phyloP scores from a whole-genome alignment of 1,140 invertebrate genomes.

The Drosophila saltans region DNA sequence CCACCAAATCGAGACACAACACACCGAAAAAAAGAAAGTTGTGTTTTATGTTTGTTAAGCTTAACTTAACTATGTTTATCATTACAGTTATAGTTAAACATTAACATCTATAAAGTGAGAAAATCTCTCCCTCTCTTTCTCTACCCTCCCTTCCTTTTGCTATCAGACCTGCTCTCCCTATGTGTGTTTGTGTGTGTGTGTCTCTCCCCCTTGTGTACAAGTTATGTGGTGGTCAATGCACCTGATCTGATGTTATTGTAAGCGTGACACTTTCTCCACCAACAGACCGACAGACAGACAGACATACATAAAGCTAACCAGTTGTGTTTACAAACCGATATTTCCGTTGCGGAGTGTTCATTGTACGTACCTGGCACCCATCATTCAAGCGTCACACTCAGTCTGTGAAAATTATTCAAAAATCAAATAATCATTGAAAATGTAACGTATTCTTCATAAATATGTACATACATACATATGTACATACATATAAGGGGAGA shows the following conservation, averaged over 20 bases:
- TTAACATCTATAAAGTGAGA: conserved; percentile 3
- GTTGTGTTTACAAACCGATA: conserved; percentile 13
- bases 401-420: not conserved
- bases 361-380: conserved; percentile 11
- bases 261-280: conserved; percentile 21
- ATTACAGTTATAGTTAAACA: conserved; percentile 10
- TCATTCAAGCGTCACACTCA: conserved; percentile 1
- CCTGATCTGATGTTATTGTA: conserved; percentile 23
- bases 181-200: not conserved
- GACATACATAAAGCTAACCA: conserved; percentile 6
- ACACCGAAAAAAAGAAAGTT: conserved; percentile 2
- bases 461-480: not conserved
- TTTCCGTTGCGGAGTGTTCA: conserved; percentile 9
- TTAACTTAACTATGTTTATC: conserved; percentile 10
- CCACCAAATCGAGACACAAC: not conserved
- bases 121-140: not conserved
- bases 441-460: not conserved
- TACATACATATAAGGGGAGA: not conserved
- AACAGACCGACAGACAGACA: not conserved
- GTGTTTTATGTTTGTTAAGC: conserved; percentile 6
- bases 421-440: not conserved
- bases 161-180: not conserved
- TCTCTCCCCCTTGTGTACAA: not conserved
- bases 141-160: not conserved
- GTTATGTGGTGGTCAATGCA: conserved; percentile 23